Percentiles rank a stretch among this genome's conserved stretches.
Conservation (phyloP, 2,888 invertebrate species). For the Dynastes grantii region DNA sequence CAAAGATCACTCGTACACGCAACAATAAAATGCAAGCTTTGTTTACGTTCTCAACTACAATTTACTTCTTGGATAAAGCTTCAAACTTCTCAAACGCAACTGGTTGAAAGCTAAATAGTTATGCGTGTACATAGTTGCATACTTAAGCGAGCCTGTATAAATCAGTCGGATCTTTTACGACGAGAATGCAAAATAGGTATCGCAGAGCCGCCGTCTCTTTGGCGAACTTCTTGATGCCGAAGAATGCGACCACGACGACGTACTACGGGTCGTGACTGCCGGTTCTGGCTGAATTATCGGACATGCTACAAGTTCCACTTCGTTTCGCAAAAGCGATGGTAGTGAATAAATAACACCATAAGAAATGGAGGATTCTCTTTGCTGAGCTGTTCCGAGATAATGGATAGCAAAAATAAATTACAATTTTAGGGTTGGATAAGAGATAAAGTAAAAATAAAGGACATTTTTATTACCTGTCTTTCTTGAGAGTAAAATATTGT, state of each 20-base stretch:
- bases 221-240: slow-evolving; percentile 28
- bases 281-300: slow-evolving; percentile 5
- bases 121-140: not conserved
- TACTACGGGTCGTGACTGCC: slow-evolving; percentile 25
- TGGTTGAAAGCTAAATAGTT: not conserved
- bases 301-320: slow-evolving; percentile 7
- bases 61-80: not conserved
- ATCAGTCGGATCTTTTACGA: slow-evolving; percentile 32
- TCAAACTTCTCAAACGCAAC: not conserved
- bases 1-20: not conserved
- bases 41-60: not conserved
- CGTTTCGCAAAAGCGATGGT: not conserved
- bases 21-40: not conserved
- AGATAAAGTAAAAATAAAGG: too few species aligned
- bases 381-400: not conserved
- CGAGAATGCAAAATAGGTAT: slow-evolving; percentile 38
- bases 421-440: too few species aligned
- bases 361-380: not conserved
- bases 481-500: too few species aligned
- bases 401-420: too few species aligned
- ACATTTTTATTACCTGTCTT: too few species aligned
- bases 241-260: slow-evolving; percentile 32
- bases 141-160: slow-evolving; percentile 25
- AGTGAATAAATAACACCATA: not conserved
- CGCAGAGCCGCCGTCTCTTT: slow-evolving; percentile 13